phyloP scores from a whole-genome alignment of 2,113 vertebrate species.

The Ciconia maguari region DNA sequence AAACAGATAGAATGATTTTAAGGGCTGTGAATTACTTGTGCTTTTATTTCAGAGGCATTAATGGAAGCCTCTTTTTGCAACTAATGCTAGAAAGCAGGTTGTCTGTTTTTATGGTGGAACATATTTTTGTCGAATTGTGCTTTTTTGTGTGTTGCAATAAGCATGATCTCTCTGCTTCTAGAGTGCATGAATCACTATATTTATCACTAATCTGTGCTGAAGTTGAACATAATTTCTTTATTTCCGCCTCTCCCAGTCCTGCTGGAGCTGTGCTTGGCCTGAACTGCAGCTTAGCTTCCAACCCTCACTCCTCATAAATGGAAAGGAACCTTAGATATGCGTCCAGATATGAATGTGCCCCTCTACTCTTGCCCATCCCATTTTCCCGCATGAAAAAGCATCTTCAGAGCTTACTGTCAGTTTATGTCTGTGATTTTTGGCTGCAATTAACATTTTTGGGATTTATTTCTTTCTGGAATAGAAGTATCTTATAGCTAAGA shows the following conservation, averaged over 20 bases:
- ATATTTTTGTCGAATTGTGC: background rate
- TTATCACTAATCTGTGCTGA: background rate
- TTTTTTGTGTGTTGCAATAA: background rate
- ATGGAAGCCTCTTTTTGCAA: background rate
- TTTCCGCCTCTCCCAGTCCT: background rate
- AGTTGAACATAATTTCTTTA: background rate
- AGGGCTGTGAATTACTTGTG: background rate
- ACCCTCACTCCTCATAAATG: background rate
- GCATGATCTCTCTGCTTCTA: background rate
- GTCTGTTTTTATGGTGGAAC: background rate
- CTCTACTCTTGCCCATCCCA: constrained; percentile 7
- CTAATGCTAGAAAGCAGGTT: background rate
- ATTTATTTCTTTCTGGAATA: background rate
- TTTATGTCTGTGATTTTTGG: constrained; percentile 61
- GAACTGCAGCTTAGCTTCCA: background rate
- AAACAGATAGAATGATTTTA: background rate
- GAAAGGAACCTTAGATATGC: background rate
- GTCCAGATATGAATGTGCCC: background rate
- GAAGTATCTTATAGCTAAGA: background rate
- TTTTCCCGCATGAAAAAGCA: constrained; percentile 51
- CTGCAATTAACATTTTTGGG: constrained; percentile 58
- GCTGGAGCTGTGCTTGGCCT: background rate
- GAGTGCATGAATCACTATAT: background rate
- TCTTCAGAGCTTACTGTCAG: constrained; percentile 37
- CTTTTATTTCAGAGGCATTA: background rate